Evolutionary conservation across 2,113 vertebrate genomes (phyloP).

Genomic region (Neopipo cinnamomea): DNA sequence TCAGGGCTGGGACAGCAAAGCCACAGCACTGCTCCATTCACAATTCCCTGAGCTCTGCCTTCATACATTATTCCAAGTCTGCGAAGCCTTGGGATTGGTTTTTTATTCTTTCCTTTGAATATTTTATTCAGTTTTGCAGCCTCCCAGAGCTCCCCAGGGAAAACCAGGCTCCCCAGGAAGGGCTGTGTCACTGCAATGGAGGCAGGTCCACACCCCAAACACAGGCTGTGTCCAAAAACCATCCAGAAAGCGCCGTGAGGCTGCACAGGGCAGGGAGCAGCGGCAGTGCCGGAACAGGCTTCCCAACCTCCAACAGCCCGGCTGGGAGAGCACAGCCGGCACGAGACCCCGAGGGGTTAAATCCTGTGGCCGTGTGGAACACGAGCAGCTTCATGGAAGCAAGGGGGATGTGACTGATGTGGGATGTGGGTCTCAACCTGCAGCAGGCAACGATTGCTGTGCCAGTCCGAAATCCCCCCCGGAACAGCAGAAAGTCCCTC

Average conservation of each 20-base stretch:
- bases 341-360: accelerated
- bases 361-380: accelerated
- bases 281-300: accelerated
- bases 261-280: neutral
- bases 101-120: neutral
- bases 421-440: neutral
- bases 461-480: neutral
- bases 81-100: neutral
- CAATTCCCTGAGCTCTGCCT: neutral
- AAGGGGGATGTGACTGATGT: accelerated
- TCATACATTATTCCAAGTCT: neutral
- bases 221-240: neutral
- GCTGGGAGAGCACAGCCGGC: neutral
- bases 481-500: neutral
- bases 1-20: neutral
- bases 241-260: accelerated
- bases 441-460: accelerated
- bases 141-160: neutral
- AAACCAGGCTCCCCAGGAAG: neutral
- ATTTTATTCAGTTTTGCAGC: neutral
- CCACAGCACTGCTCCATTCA: neutral
- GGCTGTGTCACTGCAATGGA: neutral
- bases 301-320: accelerated
- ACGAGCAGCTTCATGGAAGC: neutral
- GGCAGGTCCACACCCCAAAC: neutral